A percentile compares a stretch with the other conserved stretches of the same genome.
Evolutionary conservation across 2,888 invertebrate genomes (phyloP).

Genomic region (Philopedon plagiatum): DNA sequence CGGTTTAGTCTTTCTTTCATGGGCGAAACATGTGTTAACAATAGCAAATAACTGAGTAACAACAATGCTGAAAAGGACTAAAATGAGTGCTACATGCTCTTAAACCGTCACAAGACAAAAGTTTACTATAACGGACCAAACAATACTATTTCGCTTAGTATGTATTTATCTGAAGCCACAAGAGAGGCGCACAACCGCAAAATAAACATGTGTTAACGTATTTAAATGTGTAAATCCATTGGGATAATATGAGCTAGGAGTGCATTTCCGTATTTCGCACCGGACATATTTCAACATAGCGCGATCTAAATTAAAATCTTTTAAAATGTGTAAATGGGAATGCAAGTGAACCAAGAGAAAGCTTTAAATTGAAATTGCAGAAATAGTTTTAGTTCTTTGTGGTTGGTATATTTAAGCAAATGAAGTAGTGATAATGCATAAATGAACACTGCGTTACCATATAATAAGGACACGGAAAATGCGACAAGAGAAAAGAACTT

Average conservation of each 20-base stretch:
- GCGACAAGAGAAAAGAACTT: too few species aligned
- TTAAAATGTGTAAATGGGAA: slow-evolving; percentile 3
- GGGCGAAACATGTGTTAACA: too few species aligned
- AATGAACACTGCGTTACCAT: too few species aligned
- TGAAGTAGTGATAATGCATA: too few species aligned
- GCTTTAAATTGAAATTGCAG: not conserved
- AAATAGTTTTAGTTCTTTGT: not conserved
- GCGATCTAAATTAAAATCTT: slow-evolving; percentile 34
- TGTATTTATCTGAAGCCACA: slow-evolving; percentile 2
- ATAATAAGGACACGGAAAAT: too few species aligned
- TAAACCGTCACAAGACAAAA: too few species aligned
- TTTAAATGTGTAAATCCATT: slow-evolving; percentile 7
- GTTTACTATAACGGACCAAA: not conserved
- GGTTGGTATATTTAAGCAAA: too few species aligned
- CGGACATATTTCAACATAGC: slow-evolving; percentile 2
- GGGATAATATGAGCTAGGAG: not conserved
- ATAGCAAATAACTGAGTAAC: too few species aligned
- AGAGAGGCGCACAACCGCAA: not conserved
- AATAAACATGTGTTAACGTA: slow-evolving; percentile 2
- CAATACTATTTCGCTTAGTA: not conserved
- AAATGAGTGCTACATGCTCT: too few species aligned
- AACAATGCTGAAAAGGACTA: too few species aligned
- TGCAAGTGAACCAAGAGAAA: not conserved
- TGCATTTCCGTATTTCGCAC: slow-evolving; percentile 3
- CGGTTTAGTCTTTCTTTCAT: too few species aligned